phyloP scores from a whole-genome alignment of 2,797 vertebrate genomes.

The Lates japonicus region DNA sequence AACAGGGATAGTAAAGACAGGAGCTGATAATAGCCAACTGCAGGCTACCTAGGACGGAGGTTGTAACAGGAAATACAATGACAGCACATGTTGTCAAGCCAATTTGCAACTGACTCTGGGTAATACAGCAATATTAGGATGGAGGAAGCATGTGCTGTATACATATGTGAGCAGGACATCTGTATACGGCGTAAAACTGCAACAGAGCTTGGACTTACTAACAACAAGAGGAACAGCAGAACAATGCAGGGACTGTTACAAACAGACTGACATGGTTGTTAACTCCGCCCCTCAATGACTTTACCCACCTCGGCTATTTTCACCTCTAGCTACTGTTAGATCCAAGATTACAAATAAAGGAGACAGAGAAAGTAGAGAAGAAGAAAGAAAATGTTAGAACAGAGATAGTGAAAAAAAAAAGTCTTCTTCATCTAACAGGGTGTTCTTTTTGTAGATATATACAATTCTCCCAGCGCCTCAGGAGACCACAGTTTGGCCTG shows the following conservation, averaged over 20 bases:
- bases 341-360: constrained; percentile 76
- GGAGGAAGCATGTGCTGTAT: constrained; percentile 71
- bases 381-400: constrained; percentile 68
- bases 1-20: constrained; percentile 60
- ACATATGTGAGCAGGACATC: constrained; percentile 59
- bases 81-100: constrained; percentile 59
- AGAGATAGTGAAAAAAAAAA: constrained; percentile 42
- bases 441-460: constrained; percentile 9
- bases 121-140: constrained; percentile 62
- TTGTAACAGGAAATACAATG: constrained; percentile 60
- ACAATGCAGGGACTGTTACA: constrained; percentile 64
- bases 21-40: constrained; percentile 60
- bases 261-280: constrained; percentile 75
- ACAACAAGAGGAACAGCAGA: constrained; percentile 73
- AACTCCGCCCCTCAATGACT: constrained; percentile 63
- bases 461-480: constrained; percentile 15
- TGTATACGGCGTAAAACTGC: constrained; percentile 54
- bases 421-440: constrained; percentile 1
- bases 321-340: constrained; percentile 88
- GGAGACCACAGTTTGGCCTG: constrained; percentile 27
- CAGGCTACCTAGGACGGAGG: constrained; percentile 52
- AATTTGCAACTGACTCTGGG: constrained; percentile 53
- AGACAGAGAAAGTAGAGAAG: constrained; percentile 66
- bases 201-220: constrained; percentile 71
- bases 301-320: constrained; percentile 89